Evolutionary conservation across 2,888 invertebrate species (phyloP).

Genomic region (Arrhopalites spinosus): DNA sequence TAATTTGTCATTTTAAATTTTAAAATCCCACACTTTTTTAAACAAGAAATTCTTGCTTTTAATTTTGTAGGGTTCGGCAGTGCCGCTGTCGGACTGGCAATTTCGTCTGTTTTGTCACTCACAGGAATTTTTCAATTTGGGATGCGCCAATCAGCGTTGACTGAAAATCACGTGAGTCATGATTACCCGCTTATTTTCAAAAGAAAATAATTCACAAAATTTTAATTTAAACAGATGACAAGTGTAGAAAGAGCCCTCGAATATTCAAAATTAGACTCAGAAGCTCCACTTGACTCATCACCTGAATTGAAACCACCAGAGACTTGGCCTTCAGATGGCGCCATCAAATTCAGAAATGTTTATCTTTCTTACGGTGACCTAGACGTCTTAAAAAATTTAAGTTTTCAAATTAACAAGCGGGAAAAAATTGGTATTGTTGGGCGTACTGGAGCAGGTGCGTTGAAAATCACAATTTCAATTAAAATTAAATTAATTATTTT

Average conservation of each 20-base stretch:
- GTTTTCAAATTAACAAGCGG: slow-evolving; percentile 1
- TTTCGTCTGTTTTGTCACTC: slow-evolving; percentile 43
- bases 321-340: slow-evolving; percentile 38
- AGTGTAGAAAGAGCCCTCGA: slow-evolving; percentile 50
- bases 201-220: too few species aligned
- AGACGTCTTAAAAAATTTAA: slow-evolving; percentile 27
- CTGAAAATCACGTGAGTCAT: slow-evolving; percentile 49
- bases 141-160: slow-evolving; percentile 51
- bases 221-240: too few species aligned
- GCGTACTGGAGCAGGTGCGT: slow-evolving; percentile 73
- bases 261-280: slow-evolving; percentile 47
- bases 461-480: neutral
- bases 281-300: slow-evolving; percentile 44
- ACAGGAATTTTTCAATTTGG: slow-evolving; percentile 36
- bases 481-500: neutral
- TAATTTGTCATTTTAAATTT: slow-evolving; percentile 60
- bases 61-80: slow-evolving; percentile 32
- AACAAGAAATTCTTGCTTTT: neutral
- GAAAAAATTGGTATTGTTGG: slow-evolving; percentile 42
- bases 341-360: slow-evolving; percentile 7
- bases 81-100: slow-evolving; percentile 49
- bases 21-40: too few species aligned
- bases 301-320: slow-evolving; percentile 47
- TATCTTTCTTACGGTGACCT: slow-evolving; percentile 25
- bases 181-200: too few species aligned